phyloP scores from a whole-genome alignment of 2,888 invertebrate genomes.

The Mylabris sibirica region DNA sequence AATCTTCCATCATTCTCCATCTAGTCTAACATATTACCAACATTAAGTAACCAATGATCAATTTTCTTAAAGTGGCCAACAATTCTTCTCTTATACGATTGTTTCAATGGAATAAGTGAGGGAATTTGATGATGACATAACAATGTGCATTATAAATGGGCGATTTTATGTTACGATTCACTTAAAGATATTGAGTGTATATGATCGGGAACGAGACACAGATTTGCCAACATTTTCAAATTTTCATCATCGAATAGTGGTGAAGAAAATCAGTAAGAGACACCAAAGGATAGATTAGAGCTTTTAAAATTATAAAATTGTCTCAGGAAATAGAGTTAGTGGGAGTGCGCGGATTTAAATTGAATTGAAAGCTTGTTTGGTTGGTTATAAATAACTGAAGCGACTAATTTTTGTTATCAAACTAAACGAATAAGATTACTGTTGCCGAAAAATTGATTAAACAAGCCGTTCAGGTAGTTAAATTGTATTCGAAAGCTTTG shows the following conservation, averaged over 20 bases:
- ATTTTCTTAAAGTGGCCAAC: not conserved
- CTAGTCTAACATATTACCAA: not conserved
- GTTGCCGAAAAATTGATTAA: too few species aligned
- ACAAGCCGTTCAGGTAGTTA: too few species aligned
- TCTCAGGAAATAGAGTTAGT: not conserved
- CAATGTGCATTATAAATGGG: not conserved
- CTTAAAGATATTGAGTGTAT: not conserved
- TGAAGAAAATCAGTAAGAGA: too few species aligned
- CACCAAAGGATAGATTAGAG: too few species aligned
- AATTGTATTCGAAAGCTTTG: too few species aligned
- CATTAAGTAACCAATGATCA: not conserved
- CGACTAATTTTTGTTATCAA: not conserved
- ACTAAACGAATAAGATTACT: not conserved
- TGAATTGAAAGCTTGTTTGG: not conserved
- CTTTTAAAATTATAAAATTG: not conserved
- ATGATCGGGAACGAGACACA: not conserved
- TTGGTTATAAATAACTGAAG: not conserved
- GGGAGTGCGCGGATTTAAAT: not conserved
- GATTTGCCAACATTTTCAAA: too few species aligned
- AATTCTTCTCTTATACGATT: not conserved
- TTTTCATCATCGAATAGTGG: too few species aligned
- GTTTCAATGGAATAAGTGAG: not conserved
- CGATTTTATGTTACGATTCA: constrained; percentile 1
- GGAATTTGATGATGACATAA: not conserved
- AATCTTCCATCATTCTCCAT: not conserved